Evolutionary conservation across 2,113 vertebrate species (phyloP).

Genomic region (Pteropus alecto): DNA sequence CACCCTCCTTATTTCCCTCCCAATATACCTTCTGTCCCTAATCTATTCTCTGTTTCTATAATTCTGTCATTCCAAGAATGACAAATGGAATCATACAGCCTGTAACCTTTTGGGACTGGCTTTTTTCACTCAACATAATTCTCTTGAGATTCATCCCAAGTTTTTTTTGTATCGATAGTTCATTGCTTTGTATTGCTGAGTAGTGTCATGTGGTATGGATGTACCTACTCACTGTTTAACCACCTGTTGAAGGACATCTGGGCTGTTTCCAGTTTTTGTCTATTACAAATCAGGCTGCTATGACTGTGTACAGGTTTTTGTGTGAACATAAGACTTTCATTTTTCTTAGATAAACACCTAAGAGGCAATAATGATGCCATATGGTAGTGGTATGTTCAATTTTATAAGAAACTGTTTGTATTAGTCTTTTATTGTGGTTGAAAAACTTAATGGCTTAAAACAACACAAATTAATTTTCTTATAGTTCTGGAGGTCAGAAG

Average conservation of each 20-base stretch:
- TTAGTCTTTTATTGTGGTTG: neutral
- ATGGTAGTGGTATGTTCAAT: neutral
- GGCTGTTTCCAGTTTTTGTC: neutral
- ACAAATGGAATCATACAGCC: neutral
- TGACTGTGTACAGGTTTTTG: neutral
- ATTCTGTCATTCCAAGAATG: neutral
- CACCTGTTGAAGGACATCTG: neutral
- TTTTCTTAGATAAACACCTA: neutral
- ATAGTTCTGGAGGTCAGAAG: neutral
- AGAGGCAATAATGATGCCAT: neutral
- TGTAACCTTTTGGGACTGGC: neutral
- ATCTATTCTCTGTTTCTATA: neutral
- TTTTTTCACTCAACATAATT: neutral
- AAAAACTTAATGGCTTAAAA: slow-evolving; percentile 26
- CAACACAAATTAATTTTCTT: neutral
- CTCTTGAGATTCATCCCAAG: neutral
- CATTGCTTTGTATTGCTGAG: neutral
- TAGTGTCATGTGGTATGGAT: neutral
- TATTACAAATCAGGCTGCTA: neutral
- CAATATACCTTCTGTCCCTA: neutral
- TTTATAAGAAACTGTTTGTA: neutral
- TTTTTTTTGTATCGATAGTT: neutral
- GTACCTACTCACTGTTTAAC: neutral
- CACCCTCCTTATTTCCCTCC: neutral
- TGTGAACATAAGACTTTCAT: neutral